Percentiles rank a stretch among this genome's conserved stretches.
Evolutionary conservation across 2,888 invertebrate genomes (phyloP).

Genomic region (Pyrochroa serraticornis): DNA sequence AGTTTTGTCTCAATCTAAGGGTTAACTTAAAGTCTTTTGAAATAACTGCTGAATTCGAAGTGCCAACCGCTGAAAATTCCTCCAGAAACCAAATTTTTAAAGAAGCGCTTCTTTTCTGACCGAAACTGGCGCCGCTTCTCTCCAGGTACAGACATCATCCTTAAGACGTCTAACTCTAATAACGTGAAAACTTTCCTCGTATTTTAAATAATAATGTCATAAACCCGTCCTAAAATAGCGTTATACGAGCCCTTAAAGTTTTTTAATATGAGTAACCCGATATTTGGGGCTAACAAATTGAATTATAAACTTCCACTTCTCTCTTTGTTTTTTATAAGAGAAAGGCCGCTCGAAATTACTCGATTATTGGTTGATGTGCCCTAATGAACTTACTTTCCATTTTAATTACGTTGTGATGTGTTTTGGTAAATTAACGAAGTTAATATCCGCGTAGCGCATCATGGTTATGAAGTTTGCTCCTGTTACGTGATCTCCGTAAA

Average conservation of each 20-base stretch:
- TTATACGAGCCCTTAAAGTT: slow-evolving; percentile 1
- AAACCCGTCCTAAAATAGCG: too few species aligned
- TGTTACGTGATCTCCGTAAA: not conserved
- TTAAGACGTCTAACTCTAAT: too few species aligned
- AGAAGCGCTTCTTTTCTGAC: too few species aligned
- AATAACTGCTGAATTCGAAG: too few species aligned
- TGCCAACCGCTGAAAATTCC: too few species aligned
- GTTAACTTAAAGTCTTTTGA: too few species aligned
- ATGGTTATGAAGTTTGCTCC: slow-evolving; percentile 3
- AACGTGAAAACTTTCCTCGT: too few species aligned
- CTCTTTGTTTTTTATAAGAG: slow-evolving; percentile 1
- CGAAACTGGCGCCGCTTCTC: too few species aligned
- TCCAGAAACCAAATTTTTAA: too few species aligned
- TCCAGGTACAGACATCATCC: too few species aligned
- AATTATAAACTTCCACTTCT: slow-evolving; percentile 11
- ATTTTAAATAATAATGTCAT: too few species aligned
- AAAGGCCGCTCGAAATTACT: slow-evolving; percentile 11
- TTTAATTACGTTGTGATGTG: slow-evolving; percentile 13
- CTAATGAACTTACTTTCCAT: slow-evolving; percentile 21
- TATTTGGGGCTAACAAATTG: slow-evolving; percentile 13
- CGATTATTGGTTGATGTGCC: slow-evolving; percentile 12
- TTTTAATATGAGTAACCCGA: slow-evolving; percentile 21
- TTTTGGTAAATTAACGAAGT: slow-evolving; percentile 19
- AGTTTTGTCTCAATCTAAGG: too few species aligned
- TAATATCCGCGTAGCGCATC: slow-evolving; percentile 8